Evolutionary conservation across 2,888 invertebrate species (phyloP).

Genomic region (Periphyllus acericola): DNA sequence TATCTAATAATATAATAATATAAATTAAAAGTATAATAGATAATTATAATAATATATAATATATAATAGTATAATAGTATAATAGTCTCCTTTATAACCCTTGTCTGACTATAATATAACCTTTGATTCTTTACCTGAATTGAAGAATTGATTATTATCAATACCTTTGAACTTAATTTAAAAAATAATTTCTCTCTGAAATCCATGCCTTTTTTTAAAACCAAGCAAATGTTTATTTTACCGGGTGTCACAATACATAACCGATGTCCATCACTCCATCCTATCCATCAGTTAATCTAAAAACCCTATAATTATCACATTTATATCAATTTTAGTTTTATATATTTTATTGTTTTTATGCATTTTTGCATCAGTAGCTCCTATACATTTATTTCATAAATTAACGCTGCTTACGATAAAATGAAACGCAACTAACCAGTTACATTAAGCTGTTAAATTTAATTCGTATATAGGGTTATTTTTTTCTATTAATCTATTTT

Average conservation of each 20-base stretch:
- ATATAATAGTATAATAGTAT: not conserved
- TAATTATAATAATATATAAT: no score
- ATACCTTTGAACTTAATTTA: conserved; percentile 38
- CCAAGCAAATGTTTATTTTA: not conserved
- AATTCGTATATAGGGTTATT: no score
- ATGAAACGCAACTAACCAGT: no score
- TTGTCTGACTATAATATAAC: conserved; percentile 12
- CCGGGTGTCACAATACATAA: not conserved
- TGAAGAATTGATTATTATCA: conserved; percentile 13
- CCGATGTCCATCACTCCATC: conserved; percentile 16
- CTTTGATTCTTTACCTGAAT: conserved; percentile 11
- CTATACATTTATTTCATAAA: not conserved
- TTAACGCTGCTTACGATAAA: no score
- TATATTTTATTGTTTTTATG: not conserved
- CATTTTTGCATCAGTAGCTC: not conserved
- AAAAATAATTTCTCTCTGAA: not conserved
- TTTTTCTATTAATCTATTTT: no score
- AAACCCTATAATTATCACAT: not conserved
- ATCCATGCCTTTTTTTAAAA: not conserved
- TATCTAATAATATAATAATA: not conserved
- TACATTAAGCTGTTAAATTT: no score
- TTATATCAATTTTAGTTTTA: not conserved
- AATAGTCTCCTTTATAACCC: not conserved
- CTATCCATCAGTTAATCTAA: not conserved
- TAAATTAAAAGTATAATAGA: not conserved